These are phyloP conservation scores for Archips crataeganus DNA, from an alignment of 2,888 invertebrate species.

Conservation along the genomic window DNA sequence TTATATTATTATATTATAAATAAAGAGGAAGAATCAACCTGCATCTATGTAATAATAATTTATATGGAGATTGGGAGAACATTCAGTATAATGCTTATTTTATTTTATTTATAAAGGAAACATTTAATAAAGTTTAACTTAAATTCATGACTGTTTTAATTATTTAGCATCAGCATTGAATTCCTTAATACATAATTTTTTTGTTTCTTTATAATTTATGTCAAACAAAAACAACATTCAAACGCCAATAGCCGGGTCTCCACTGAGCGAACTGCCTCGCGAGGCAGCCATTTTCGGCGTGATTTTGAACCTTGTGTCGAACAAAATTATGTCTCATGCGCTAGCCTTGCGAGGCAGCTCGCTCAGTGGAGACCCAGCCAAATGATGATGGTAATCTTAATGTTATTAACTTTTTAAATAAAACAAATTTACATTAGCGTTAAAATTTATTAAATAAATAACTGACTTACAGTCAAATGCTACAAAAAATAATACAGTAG, in stretches of 20 bases:
- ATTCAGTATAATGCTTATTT: constrained; percentile 42
- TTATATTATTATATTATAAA: constrained; percentile 17
- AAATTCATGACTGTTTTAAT: constrained; percentile 27
- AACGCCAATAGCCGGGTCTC: background rate
- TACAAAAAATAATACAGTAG: constrained; percentile 37
- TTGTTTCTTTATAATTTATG: background rate
- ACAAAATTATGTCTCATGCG: no score
- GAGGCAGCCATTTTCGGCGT: no score
- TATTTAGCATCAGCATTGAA: constrained; percentile 2
- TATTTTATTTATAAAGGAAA: constrained; percentile 43
- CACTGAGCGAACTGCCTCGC: no score
- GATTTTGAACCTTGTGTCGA: no score
- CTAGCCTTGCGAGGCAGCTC: no score
- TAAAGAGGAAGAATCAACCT: constrained; percentile 49
- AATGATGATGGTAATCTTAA: background rate
- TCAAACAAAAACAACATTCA: background rate
- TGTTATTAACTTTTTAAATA: constrained; percentile 9
- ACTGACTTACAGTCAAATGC: constrained; percentile 27
- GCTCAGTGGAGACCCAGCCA: no score
- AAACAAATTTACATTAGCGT: background rate
- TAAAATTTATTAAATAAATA: constrained; percentile 34
- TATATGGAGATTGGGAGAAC: constrained; percentile 50
- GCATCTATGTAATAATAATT: constrained; percentile 60
- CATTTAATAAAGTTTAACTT: constrained; percentile 37
- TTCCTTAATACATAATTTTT: background rate